Percentiles rank a stretch among this genome's conserved stretches.
Conservation (phyloP, 2,888 invertebrate genomes). For the Drosophila flavopinicola region DNA sequence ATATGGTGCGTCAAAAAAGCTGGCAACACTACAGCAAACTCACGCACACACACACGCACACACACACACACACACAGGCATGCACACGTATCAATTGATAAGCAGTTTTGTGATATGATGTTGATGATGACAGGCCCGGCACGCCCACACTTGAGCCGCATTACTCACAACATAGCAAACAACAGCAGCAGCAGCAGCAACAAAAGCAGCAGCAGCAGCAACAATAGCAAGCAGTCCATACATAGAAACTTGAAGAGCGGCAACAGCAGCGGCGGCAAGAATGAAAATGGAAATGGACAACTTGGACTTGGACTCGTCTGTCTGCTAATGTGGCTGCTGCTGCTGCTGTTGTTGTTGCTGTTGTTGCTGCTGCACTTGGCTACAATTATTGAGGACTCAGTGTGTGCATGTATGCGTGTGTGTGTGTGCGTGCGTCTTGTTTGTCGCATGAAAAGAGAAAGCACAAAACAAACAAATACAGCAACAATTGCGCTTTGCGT, state of each 20-base stretch:
- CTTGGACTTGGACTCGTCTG: slow-evolving; percentile 29
- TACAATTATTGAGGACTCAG: slow-evolving; percentile 57
- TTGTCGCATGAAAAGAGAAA: slow-evolving; percentile 58
- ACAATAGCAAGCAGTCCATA: slow-evolving; percentile 23
- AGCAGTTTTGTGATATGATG: slow-evolving; percentile 45
- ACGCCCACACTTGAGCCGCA: slow-evolving; percentile 52
- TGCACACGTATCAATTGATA: slow-evolving; percentile 41
- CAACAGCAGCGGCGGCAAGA: slow-evolving; percentile 2
- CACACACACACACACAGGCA: neutral
- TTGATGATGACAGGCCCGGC: slow-evolving; percentile 43
- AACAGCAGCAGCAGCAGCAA: neutral
- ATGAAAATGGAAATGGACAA: slow-evolving; percentile 43
- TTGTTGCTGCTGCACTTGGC: slow-evolving; percentile 52
- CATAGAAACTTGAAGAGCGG: slow-evolving; percentile 42
- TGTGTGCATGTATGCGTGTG: neutral
- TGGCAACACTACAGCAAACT: slow-evolving; percentile 20
- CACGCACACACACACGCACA: slow-evolving; percentile 3
- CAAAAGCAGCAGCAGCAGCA: neutral
- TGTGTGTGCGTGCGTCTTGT: slow-evolving; percentile 15
- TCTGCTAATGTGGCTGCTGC: slow-evolving; percentile 18
- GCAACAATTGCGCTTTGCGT: slow-evolving; percentile 33
- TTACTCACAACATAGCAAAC: slow-evolving; percentile 43
- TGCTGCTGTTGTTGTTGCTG: slow-evolving; percentile 16
- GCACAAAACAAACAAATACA: slow-evolving; percentile 39
- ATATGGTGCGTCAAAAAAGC: slow-evolving; percentile 5